Evolutionary conservation across 1,140 invertebrate genomes (phyloP).

Genomic region (Venustaconcha ellipsiformis): DNA sequence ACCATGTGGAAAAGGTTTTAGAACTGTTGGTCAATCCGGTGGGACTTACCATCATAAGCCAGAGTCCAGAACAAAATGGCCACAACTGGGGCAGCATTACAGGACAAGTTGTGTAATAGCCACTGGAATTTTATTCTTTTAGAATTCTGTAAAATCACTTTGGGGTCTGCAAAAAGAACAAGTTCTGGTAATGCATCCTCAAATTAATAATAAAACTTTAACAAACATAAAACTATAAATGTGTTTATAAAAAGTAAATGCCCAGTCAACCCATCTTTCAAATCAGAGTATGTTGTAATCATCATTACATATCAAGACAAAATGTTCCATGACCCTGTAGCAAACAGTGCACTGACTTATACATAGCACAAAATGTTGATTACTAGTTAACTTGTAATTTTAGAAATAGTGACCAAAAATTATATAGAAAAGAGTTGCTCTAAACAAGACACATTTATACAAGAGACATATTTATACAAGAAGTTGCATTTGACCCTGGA

Average conservation of each 20-base stretch:
- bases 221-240: not conserved
- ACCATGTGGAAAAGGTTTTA: not conserved
- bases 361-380: no score
- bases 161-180: constrained; percentile 23
- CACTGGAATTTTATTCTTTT: constrained; percentile 45
- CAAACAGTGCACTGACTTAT: no score
- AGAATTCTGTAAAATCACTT: constrained; percentile 22
- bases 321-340: no score
- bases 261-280: not conserved
- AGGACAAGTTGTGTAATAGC: constrained; percentile 48
- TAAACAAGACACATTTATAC: no score
- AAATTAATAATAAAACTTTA: not conserved
- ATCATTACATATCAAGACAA: no score
- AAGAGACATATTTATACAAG: no score
- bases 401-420: no score
- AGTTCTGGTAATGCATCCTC: not conserved
- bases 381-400: no score
- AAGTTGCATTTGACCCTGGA: no score
- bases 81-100: constrained; percentile 42
- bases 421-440: no score
- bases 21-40: not conserved
- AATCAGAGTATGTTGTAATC: no score
- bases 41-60: constrained; percentile 49
- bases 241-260: not conserved
- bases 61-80: constrained; percentile 52